phyloP scores from a whole-genome alignment of 2,797 vertebrate species.

The Pitangus sulphuratus region DNA sequence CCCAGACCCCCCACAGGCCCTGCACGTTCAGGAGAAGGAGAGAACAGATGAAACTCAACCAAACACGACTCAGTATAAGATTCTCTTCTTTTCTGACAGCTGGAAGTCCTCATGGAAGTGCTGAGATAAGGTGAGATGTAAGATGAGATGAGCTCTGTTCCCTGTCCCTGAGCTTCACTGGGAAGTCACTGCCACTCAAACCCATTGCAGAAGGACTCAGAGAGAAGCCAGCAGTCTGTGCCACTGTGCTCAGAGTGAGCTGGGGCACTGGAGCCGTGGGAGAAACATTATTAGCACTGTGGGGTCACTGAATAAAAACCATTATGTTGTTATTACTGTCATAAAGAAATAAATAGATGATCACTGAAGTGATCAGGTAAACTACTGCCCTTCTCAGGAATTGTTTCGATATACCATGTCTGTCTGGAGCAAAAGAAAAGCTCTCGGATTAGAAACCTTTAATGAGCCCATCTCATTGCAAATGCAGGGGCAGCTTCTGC shows the following conservation, averaged over 20 bases:
- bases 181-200: background rate
- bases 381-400: background rate
- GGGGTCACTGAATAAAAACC: background rate
- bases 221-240: background rate
- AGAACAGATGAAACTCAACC: background rate
- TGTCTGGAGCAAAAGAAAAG: constrained; percentile 1
- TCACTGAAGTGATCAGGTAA: background rate
- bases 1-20: background rate
- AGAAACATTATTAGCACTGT: background rate
- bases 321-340: background rate
- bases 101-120: background rate
- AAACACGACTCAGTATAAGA: background rate
- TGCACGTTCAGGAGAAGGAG: background rate
- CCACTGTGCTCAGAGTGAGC: background rate
- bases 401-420: background rate
- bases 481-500: background rate
- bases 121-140: background rate
- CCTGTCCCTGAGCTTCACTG: background rate
- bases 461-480: background rate
- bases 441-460: background rate
- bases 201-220: background rate
- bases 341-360: constrained; percentile 13
- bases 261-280: background rate
- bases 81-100: background rate
- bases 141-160: background rate